phyloP scores from a whole-genome alignment of 2,113 vertebrate genomes.

The Perca schrenkii region DNA sequence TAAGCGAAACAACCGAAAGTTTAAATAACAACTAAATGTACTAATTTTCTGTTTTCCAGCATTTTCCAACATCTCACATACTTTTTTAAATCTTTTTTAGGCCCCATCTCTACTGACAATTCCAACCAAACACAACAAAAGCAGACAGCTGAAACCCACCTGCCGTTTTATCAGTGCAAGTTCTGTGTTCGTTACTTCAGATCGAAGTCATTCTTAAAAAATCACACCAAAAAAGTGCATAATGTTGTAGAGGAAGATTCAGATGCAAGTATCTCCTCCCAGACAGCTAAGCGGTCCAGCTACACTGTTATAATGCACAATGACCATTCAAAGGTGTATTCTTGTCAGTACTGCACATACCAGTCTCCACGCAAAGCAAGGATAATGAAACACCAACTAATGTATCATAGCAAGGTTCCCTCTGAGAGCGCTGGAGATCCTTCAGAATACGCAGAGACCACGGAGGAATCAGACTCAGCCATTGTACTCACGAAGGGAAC shows the following conservation, averaged over 20 bases:
- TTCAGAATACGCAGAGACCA: constrained; percentile 73
- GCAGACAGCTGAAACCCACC: constrained; percentile 87
- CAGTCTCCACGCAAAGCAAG: constrained; percentile 94
- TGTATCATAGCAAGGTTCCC: constrained; percentile 89
- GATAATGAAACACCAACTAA: constrained; percentile 95
- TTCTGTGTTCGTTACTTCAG: constrained; percentile 98
- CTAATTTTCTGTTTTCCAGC: background rate
- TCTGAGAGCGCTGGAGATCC: constrained; percentile 83
- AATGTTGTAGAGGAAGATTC: constrained; percentile 81
- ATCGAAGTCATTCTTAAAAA: constrained; percentile 95
- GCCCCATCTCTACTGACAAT: constrained; percentile 87
- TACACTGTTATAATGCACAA: constrained; percentile 91
- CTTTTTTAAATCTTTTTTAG: constrained; percentile 80
- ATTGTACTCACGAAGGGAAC: constrained; percentile 88
- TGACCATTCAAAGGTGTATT: constrained; percentile 93
- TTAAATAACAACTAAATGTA: constrained; percentile 2
- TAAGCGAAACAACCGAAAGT: background rate
- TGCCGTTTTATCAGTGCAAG: constrained; percentile 98
- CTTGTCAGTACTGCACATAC: constrained; percentile 96
- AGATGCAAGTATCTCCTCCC: constrained; percentile 82
- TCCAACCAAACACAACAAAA: constrained; percentile 88
- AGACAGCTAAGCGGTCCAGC: constrained; percentile 82
- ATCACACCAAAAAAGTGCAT: constrained; percentile 96
- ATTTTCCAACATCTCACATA: background rate
- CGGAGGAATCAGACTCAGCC: constrained; percentile 82